phyloP scores from a whole-genome alignment of 2,797 vertebrate genomes.

The Enteromius unitaeniatus region DNA sequence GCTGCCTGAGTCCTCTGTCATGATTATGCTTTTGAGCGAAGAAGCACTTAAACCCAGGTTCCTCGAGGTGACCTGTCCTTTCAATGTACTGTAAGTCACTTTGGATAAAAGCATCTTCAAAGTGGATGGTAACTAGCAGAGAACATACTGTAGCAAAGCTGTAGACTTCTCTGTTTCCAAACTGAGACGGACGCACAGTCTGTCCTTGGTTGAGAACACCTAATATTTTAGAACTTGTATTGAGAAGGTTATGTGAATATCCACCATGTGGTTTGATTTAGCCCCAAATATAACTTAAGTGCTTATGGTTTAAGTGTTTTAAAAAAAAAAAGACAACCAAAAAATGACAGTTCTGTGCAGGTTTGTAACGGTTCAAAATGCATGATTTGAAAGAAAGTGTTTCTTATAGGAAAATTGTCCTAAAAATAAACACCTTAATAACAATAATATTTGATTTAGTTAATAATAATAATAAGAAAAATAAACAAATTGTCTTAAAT shows the following conservation, averaged over 20 bases:
- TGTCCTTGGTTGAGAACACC: neutral
- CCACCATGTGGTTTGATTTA: neutral
- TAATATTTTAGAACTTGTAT: neutral
- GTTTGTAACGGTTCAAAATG: neutral
- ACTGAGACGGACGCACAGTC: neutral
- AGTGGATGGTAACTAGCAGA: slow-evolving; percentile 3
- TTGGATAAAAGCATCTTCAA: slow-evolving; percentile 20
- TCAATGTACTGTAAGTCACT: slow-evolving; percentile 13
- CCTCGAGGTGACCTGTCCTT: neutral
- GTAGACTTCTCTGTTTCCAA: neutral
- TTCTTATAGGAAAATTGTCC: no score
- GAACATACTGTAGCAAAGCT: neutral
- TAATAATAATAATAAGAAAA: no score
- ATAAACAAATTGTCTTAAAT: no score
- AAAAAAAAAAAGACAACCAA: neutral
- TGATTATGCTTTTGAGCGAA: neutral
- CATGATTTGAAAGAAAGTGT: neutral
- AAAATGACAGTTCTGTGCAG: neutral
- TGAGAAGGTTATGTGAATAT: neutral
- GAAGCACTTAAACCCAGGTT: slow-evolving; percentile 24
- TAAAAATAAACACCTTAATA: no score
- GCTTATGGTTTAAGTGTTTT: neutral
- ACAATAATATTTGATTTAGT: no score
- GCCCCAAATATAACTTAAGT: neutral
- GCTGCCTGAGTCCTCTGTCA: neutral